Evolutionary conservation across 2,888 invertebrate species (phyloP).

Genomic region (Molanna angustata): DNA sequence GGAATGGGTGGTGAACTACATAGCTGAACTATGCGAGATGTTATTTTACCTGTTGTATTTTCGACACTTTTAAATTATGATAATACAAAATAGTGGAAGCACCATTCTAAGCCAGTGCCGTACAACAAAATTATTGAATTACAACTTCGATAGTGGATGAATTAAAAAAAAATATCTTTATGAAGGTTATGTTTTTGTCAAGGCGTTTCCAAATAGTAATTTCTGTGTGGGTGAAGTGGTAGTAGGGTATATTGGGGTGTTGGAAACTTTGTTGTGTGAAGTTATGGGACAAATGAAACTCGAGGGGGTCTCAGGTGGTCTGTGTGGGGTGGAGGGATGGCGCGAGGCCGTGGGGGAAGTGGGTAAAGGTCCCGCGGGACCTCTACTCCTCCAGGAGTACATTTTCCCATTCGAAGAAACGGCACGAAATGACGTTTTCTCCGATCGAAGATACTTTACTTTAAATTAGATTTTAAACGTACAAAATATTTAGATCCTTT

Average conservation of each 20-base stretch:
- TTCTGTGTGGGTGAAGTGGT: slow-evolving; percentile 4
- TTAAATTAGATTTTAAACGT: no score
- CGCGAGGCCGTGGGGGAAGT: slow-evolving; percentile 17
- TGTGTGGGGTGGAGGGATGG: slow-evolving; percentile 8
- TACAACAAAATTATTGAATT: no score
- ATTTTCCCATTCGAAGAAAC: slow-evolving; percentile 15
- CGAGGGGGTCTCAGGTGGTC: slow-evolving; percentile 2
- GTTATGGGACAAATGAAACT: slow-evolving; percentile 26
- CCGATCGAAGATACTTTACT: no score
- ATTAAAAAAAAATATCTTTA: no score
- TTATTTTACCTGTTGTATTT: no score
- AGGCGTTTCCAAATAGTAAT: slow-evolving; percentile 8
- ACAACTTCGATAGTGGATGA: no score
- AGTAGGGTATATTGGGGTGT: neutral
- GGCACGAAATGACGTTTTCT: slow-evolving; percentile 9
- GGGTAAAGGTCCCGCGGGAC: slow-evolving; percentile 31
- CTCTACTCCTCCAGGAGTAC: slow-evolving; percentile 11
- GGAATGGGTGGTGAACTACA: no score
- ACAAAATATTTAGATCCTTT: no score
- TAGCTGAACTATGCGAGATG: no score
- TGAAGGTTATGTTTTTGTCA: neutral
- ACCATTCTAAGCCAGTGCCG: no score
- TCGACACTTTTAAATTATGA: no score
- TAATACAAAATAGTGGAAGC: no score
- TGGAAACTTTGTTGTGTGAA: slow-evolving; percentile 13